Conservation (phyloP, 2,888 invertebrate species). For the Heteromyza rotundicornis region DNA sequence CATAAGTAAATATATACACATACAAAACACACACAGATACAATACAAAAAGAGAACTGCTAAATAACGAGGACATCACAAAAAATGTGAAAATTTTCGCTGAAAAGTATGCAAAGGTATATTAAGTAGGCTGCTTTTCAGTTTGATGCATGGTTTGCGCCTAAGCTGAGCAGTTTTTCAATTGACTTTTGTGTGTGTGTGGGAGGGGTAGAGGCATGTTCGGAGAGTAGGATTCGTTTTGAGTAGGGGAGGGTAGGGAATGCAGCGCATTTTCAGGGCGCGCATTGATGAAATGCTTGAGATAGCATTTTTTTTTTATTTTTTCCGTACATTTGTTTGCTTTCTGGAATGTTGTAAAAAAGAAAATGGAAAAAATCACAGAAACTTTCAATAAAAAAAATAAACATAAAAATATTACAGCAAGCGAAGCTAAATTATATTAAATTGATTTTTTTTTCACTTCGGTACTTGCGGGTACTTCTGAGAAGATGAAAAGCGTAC, state of each 20-base stretch:
- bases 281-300: neutral
- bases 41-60: constrained; percentile 16
- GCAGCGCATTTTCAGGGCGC: neutral
- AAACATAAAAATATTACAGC: neutral
- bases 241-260: no score
- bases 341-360: neutral
- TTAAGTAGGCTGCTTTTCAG: constrained; percentile 5
- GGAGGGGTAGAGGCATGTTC: neutral
- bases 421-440: neutral
- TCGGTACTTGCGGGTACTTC: no score
- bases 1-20: neutral
- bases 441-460: no score
- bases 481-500: no score
- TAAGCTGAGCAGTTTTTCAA: neutral
- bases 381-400: neutral
- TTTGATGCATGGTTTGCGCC: neutral
- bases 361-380: neutral
- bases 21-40: no score
- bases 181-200: neutral
- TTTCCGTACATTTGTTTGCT: neutral
- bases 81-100: constrained; percentile 7
- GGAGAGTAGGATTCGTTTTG: no score
- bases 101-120: constrained; percentile 23
- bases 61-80: constrained; percentile 21
- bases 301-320: neutral